Base-by-base conservation (phyloP, 1,140 invertebrate species). In the Cotesia chilonis region DNA sequence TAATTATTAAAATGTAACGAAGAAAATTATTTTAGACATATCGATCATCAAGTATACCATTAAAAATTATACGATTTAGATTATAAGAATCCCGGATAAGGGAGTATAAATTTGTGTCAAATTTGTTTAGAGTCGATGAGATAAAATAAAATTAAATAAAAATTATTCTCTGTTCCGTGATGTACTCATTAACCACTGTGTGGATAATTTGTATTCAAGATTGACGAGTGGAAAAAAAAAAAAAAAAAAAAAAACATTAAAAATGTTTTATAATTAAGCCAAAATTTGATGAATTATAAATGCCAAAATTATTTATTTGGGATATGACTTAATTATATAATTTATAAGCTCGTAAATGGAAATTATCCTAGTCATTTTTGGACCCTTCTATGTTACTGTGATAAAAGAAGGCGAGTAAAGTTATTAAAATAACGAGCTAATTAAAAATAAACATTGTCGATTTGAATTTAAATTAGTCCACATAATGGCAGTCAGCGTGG, bases 361-460 rank as follows among this genome's bases (percentile, higher is more conserved):
- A 85, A 83, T 83, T 74, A 80, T 82, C 80, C 86, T 87, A 87
- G 86, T 87, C 85, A 87, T 85, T 85, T 84, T 85, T 77, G 77
- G 76, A 77, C 80, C 77, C 68, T 81, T 84, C 81, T 83, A 80
- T 82, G 79, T 84, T 85, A 80, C 83, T 84, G 83, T 85, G 85
- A 86, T 85, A 86, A 84, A 80, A 79, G 77, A 75, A 76, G 78
- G 76, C 76, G 79, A 71, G 68, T 38, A 76, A 67, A 69, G 10
- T 68, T 72, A 61, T 57, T 60, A 64, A 20, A 20, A 59, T 17
- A 55, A 47, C 7, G 41, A 47, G 41, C 54, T 61, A 67, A 70
- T 59, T 71, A 3, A 28, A 71, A 70, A 35, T 36, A 55, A 68
- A 68, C 59, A 54, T 20, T 55, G 60, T 64, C 69, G 36, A 41